Evolutionary conservation across 2,797 vertebrate genomes (phyloP).

Genomic region (Phyllotis vaccarum): DNA sequence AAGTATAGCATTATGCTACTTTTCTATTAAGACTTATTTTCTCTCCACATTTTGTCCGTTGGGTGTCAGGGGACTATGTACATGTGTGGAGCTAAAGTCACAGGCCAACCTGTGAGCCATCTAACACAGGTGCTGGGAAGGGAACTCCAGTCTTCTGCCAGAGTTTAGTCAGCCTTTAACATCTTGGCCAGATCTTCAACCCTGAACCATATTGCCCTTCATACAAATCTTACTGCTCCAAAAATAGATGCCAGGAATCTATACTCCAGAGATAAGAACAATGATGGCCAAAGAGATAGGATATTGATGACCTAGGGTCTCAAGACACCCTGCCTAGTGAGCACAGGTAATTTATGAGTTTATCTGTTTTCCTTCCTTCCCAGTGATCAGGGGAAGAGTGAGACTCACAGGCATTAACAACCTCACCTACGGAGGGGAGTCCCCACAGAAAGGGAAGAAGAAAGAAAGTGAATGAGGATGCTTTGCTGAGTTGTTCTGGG

Average conservation of each 20-base stretch:
- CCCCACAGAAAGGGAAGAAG: neutral
- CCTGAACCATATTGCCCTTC: neutral
- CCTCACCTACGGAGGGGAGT: neutral
- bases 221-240: neutral
- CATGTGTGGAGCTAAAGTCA: neutral
- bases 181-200: neutral
- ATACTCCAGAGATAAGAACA: conserved; percentile 31
- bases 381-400: neutral
- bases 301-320: neutral
- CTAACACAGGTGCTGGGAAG: neutral
- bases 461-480: neutral
- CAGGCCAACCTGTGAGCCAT: neutral
- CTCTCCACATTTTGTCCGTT: neutral
- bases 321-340: neutral
- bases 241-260: neutral
- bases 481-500: neutral
- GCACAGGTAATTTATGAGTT: neutral
- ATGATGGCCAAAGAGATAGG: neutral
- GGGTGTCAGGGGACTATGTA: neutral
- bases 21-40: neutral
- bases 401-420: neutral
- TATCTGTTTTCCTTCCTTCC: neutral
- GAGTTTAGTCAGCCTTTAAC: no score
- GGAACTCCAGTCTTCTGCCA: neutral
- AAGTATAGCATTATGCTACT: neutral